phyloP scores from a whole-genome alignment of 2,113 vertebrate species.

The Calidris pugnax region DNA sequence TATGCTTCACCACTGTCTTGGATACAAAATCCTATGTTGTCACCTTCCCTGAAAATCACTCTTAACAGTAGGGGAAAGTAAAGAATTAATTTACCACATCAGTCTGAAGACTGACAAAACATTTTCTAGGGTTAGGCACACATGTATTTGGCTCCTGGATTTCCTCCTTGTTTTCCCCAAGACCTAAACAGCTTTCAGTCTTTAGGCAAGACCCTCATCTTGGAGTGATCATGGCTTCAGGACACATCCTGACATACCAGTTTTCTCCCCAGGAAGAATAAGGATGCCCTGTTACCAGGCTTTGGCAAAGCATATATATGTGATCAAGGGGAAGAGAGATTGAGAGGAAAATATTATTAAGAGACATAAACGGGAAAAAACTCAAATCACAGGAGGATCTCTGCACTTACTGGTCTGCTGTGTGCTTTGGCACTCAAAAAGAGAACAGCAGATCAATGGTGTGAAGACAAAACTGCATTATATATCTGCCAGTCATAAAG shows the following conservation, averaged over 20 bases:
- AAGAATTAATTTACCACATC: neutral
- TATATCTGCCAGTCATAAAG: neutral
- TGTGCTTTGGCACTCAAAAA: neutral
- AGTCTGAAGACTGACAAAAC: neutral
- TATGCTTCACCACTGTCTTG: neutral
- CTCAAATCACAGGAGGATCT: too few species aligned
- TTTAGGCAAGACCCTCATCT: neutral
- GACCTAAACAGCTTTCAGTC: neutral
- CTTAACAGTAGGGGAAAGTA: neutral
- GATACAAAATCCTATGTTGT: neutral
- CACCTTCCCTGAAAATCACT: neutral
- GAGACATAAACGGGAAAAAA: too few species aligned
- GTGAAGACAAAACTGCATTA: neutral
- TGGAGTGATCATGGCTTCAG: neutral
- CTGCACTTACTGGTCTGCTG: fast-evolving
- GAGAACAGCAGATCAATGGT: neutral
- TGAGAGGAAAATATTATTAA: too few species aligned
- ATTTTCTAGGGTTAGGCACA: neutral
- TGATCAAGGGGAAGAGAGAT: too few species aligned
- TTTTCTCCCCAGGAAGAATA: neutral
- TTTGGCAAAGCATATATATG: too few species aligned
- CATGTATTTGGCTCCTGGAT: neutral
- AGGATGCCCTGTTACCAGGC: too few species aligned
- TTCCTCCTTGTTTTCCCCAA: neutral
- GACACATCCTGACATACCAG: neutral